phyloP scores from a whole-genome alignment of 2,888 invertebrate species.

The Keiferia lycopersicella region DNA sequence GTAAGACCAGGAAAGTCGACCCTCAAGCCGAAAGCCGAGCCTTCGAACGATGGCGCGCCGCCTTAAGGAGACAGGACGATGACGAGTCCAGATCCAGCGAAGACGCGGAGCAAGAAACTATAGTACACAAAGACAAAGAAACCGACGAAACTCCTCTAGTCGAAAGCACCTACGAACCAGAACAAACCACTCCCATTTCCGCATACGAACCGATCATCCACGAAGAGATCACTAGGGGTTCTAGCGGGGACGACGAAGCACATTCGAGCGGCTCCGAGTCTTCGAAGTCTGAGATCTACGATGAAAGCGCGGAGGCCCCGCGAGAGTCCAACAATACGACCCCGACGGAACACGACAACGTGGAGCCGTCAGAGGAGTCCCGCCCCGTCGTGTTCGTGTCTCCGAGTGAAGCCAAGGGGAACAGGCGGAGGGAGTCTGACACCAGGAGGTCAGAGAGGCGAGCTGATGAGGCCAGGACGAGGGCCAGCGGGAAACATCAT shows the following conservation, averaged over 20 bases:
- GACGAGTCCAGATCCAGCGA: conserved; percentile 57
- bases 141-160: conserved; percentile 25
- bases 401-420: conserved; percentile 19
- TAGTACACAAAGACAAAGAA: neutral
- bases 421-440: conserved; percentile 28
- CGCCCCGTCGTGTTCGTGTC: conserved; percentile 31
- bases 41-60: conserved; percentile 66
- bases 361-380: conserved; percentile 31
- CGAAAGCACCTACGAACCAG: neutral
- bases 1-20: conserved; percentile 46
- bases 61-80: conserved; percentile 48
- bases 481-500: conserved; percentile 34
- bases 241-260: conserved; percentile 24
- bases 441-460: conserved; percentile 26
- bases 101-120: conserved; percentile 43
- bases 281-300: conserved; percentile 39
- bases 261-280: conserved; percentile 45
- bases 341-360: neutral
- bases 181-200: neutral
- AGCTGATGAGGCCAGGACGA: conserved; percentile 24
- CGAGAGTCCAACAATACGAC: conserved; percentile 13
- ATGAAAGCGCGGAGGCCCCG: conserved; percentile 31
- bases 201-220: neutral
- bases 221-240: neutral
- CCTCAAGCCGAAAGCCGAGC: conserved; percentile 48